These are phyloP conservation scores for Dromiciops gliroides DNA, from an alignment of 2,113 vertebrate species.

Conservation along the genomic window DNA sequence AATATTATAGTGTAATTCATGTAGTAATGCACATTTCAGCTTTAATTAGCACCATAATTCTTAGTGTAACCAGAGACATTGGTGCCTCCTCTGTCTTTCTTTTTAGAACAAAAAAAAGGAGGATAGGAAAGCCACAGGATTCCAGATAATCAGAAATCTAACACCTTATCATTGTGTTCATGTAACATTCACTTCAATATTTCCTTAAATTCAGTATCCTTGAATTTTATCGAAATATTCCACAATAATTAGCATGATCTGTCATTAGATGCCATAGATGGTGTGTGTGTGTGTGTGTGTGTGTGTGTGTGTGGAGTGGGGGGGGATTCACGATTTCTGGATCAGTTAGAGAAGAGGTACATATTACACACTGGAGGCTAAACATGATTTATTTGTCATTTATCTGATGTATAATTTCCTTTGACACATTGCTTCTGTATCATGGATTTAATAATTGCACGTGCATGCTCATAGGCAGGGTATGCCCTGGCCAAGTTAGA, in stretches of 20 bases:
- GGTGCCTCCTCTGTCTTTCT: neutral
- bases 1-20: neutral
- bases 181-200: neutral
- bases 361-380: neutral
- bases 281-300: no score
- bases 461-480: neutral
- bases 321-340: neutral
- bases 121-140: neutral
- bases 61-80: neutral
- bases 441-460: neutral
- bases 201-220: neutral
- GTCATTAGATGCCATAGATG: neutral
- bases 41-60: neutral
- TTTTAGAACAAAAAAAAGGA: neutral
- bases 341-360: neutral
- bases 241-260: neutral
- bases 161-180: neutral
- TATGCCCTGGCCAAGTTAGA: neutral
- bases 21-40: neutral
- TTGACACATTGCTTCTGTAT: neutral
- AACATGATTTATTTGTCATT: neutral
- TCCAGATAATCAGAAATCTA: neutral
- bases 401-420: neutral
- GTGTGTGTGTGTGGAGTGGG: no score
- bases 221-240: neutral